These are phyloP conservation scores for Entelurus aequoreus DNA, from an alignment of 2,113 vertebrate species.

Conservation along the genomic window DNA sequence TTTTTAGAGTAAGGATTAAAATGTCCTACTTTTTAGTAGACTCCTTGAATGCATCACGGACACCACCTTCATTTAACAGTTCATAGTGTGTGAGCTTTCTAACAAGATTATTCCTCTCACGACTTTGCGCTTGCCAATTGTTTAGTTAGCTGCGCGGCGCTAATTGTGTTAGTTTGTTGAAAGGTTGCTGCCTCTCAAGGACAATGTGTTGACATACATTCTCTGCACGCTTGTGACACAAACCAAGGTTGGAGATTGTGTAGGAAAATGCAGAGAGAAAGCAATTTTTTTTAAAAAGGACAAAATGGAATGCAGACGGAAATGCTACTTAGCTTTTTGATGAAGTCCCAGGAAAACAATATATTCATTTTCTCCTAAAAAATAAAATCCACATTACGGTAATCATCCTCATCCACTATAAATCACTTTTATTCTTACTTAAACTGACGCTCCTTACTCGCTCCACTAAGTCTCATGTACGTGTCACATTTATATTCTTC, in stretches of 20 bases:
- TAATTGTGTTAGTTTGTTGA: constrained; percentile 54
- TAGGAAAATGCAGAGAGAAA: background rate
- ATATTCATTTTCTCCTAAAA: too few relatives aligned
- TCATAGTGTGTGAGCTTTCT: constrained; percentile 23
- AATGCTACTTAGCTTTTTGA: too few relatives aligned
- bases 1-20: too few relatives aligned
- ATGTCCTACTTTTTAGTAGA: too few relatives aligned
- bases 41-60: constrained; percentile 4
- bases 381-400: too few relatives aligned
- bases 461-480: too few relatives aligned
- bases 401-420: too few relatives aligned
- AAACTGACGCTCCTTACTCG: too few relatives aligned
- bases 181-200: constrained; percentile 47
- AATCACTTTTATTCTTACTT: too few relatives aligned
- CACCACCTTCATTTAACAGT: constrained; percentile 46
- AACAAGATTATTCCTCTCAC: constrained; percentile 56
- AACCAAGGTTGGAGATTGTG: background rate
- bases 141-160: constrained; percentile 43
- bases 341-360: too few relatives aligned
- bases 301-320: background rate
- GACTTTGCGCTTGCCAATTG: constrained; percentile 46
- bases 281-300: background rate
- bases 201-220: constrained; percentile 14
- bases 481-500: too few relatives aligned
- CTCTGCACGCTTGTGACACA: background rate